Evolutionary conservation across 2,113 vertebrate species (phyloP), one percentile per base, ranked within the genome.

Genomic region (Xiphophorus hellerii): DNA sequence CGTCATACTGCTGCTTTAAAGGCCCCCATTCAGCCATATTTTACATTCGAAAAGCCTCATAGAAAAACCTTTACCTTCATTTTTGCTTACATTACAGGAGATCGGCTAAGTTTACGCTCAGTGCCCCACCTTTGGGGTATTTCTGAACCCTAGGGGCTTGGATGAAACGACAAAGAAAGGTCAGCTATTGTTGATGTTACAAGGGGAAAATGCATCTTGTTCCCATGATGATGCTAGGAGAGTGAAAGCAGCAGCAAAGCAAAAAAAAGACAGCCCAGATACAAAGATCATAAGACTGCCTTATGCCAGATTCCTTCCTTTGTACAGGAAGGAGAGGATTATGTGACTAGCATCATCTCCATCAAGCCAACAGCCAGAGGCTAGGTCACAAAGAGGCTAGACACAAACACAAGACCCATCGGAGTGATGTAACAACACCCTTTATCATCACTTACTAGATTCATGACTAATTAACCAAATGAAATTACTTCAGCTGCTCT

Each of bases 1-100:
- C 86, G 84, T 92, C 90, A 92, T 9, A 54, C 22, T 58, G 25
- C 9, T 7, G 51, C 51, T 58, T n/a, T 58, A 58, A 58, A n/a
- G 22, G 22, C 7, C 44, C 10, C 25, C 51, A 58, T 58, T 58
- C 51, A 58, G 51, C 51, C 22, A n/a, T n/a, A 11, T n/a, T 58
- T n/a, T 58, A 58, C 51, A 58, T 58, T 58, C n/a, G 7, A 66
- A 62, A 60, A 64, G 37, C 68, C 69, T 62, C 35, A 58, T 33
- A 29, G 33, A 9, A 29, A n/a, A 60, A 27, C 15, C 42, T 51
- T 51, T 31, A 30, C 28, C 17, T 27, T 12, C 25, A 20, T 27
- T 13, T 66, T 17, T 20, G 44, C 44, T 48, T 20, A 48, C 17
- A 48, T 48, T 20, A 48, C 44, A 48, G 17, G 44, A 48, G 4